Conservation (phyloP, 2,113 vertebrate genomes). For the Tyto alba region DNA sequence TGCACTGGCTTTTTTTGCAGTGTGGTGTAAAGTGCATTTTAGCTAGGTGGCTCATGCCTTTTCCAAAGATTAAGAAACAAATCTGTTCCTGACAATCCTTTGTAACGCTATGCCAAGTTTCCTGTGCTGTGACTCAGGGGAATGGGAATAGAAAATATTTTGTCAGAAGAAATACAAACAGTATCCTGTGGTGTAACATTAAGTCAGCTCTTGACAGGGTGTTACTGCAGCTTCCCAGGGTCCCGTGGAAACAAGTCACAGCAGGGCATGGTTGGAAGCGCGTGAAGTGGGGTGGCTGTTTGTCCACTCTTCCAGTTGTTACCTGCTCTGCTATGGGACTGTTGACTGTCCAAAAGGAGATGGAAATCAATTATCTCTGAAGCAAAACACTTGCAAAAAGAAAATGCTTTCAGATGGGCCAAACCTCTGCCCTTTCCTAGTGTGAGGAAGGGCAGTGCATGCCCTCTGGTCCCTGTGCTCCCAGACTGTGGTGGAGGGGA, state of each 20-base stretch:
- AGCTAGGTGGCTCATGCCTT: not conserved
- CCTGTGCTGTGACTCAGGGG: not conserved
- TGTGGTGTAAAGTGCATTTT: not conserved
- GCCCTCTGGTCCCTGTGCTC: rapidly evolving
- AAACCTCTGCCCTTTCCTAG: not conserved
- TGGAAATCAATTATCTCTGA: not conserved
- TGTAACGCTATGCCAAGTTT: not conserved
- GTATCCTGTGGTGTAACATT: not conserved
- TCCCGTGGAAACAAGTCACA: not conserved
- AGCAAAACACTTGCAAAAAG: not conserved
- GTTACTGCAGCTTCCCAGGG: not conserved
- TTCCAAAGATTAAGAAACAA: not conserved
- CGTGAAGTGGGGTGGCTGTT: not conserved
- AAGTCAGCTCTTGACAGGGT: not conserved
- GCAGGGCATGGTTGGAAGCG: not conserved
- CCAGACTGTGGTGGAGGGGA: not conserved
- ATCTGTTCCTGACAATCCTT: not conserved
- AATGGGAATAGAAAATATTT: not conserved
- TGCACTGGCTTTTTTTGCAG: not conserved
- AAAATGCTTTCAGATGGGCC: not conserved
- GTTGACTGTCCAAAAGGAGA: not conserved
- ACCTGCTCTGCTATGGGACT: not conserved
- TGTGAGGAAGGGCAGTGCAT: not conserved
- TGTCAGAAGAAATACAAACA: not conserved
- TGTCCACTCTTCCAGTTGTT: not conserved